Base-by-base conservation (phyloP, 1,140 invertebrate genomes). In the Lysiphlebus fabarum region DNA sequence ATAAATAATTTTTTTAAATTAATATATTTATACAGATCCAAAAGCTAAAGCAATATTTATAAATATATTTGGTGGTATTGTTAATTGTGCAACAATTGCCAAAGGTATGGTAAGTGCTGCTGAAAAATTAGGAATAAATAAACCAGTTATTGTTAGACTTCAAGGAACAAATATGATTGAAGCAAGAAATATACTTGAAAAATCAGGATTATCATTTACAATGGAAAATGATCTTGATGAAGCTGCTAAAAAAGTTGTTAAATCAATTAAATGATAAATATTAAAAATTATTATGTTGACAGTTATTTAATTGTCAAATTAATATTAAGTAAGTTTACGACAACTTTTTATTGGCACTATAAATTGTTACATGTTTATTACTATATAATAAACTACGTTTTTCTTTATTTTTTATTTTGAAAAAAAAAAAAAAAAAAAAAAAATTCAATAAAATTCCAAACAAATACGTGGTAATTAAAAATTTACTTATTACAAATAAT, bases 61-160 rank as follows among this genome's bases (percentile, higher is more conserved):
- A 0, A 99, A 99, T 81, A 95, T 99, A 5, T 99, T 99, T 83
- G 97, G 95, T 61, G 97, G 97, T 64, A 99, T 99, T 73, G 96
- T 99, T 0, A 98, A 99, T 79, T 99, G 97, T 84, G 92, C 88
- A 3, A 98, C 90, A 6, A 93, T 99, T 74, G 96, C 97, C 4
- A 93, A 90, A 70, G 97, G 97, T 49, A 93, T 99, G 65, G 88
- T 98, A 2, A 85, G 88, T 59, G 96, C 96, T 26, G 90, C 88
- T 64, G 88, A 88, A 74, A 87, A 85, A 59, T 87, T 93, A 47
- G 80, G 89, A 48, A 81, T 98, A 1, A 86, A 87, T 70, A 85
- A 98, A 57, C 96, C 97, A 0, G 76, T 99, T 11, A 85, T 99
- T 62, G 95, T 99, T 8, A 83, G 97, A 69, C 79, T 99, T 55